Evolutionary conservation across 2,113 vertebrate species (phyloP).

Genomic region (Cyprinodon variegatus): DNA sequence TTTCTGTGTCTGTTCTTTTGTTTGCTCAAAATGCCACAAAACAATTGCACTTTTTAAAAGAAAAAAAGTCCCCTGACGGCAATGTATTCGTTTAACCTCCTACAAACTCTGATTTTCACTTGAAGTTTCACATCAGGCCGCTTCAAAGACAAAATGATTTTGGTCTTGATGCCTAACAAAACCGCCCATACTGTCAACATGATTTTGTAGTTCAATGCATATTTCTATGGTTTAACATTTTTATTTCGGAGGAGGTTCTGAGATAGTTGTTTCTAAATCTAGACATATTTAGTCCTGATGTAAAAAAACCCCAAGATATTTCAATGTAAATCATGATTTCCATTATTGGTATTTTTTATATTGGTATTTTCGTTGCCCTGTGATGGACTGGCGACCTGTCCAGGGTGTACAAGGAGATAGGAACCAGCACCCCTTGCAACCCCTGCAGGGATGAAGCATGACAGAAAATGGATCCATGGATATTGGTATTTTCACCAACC

Average conservation of each 20-base stretch:
- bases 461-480: too few species aligned
- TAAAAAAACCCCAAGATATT: background rate
- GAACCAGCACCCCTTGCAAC: too few species aligned
- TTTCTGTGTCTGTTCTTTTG: slow-evolving; percentile 11
- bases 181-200: background rate
- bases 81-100: slow-evolving; percentile 10
- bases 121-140: background rate
- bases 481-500: background rate
- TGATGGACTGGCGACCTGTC: too few species aligned
- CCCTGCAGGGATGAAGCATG: too few species aligned
- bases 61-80: too few species aligned
- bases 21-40: slow-evolving; percentile 12
- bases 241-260: background rate
- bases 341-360: too few species aligned
- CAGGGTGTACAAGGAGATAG: too few species aligned
- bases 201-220: background rate
- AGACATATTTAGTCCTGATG: background rate
- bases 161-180: background rate
- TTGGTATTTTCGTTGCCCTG: background rate
- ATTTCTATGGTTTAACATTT: background rate
- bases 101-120: slow-evolving; percentile 8
- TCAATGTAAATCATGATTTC: background rate
- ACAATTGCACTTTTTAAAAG: slow-evolving; percentile 13
- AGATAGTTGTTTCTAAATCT: too few species aligned
- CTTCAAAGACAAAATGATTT: slow-evolving; percentile 8